Percentiles rank a stretch among this genome's conserved stretches.
These are phyloP conservation scores for Conistra vaccinii DNA, from an alignment of 2,888 invertebrate genomes.

Conservation along the genomic window DNA sequence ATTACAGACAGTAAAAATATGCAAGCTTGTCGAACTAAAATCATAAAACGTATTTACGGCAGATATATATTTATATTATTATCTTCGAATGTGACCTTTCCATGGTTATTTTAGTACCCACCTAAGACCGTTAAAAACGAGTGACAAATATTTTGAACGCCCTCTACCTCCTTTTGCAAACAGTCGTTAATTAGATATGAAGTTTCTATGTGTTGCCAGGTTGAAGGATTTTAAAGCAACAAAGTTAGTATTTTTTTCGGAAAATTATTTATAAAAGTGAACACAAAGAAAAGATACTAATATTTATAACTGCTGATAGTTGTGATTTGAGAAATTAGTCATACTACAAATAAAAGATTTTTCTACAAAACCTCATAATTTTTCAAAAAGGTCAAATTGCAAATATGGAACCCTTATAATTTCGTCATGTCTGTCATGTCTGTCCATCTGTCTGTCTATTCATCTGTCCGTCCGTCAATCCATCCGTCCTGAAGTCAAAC, in stretches of 20 bases:
- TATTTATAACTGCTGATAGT: too few species aligned
- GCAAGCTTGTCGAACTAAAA: slow-evolving; percentile 11
- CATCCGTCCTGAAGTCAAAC: neutral
- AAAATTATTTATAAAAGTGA: neutral
- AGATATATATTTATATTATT: neutral
- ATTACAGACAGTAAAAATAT: slow-evolving; percentile 3
- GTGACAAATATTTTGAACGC: slow-evolving; percentile 50
- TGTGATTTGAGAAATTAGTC: too few species aligned
- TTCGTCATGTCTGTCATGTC: too few species aligned
- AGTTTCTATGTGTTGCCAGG: slow-evolving; percentile 53
- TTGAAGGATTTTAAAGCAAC: neutral
- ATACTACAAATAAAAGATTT: neutral
- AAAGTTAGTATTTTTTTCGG: neutral
- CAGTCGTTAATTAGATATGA: slow-evolving; percentile 62
- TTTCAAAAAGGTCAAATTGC: too few species aligned
- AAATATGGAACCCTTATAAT: neutral
- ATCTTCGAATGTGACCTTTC: slow-evolving; percentile 39
- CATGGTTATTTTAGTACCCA: slow-evolving; percentile 15
- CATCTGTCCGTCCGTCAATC: too few species aligned
- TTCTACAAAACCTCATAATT: too few species aligned
- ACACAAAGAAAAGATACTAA: neutral
- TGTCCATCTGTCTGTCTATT: too few species aligned
- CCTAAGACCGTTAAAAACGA: slow-evolving; percentile 27
- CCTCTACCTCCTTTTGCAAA: slow-evolving; percentile 54
- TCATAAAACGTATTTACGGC: slow-evolving; percentile 30